Percentiles rank a stretch among this genome's conserved stretches.
phyloP scores from a whole-genome alignment of 2,888 invertebrate genomes.

The Zygaena filipendulae region DNA sequence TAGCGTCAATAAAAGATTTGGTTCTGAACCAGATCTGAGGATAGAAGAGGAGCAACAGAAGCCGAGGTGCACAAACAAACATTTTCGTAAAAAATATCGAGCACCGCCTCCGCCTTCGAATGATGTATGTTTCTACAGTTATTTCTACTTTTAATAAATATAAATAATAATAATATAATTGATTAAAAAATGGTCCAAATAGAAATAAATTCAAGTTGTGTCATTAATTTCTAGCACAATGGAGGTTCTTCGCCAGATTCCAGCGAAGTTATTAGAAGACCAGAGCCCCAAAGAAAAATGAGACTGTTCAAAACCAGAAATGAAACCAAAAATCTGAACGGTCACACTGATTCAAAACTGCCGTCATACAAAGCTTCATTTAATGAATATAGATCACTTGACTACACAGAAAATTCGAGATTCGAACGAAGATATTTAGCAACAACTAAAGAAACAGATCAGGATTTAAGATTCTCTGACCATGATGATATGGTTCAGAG shows the following conservation, averaged over 20 bases:
- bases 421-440: slow-evolving; percentile 56
- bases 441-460: slow-evolving; percentile 54
- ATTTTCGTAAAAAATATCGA: slow-evolving; percentile 81
- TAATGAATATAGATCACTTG: slow-evolving; percentile 49
- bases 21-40: slow-evolving; percentile 79
- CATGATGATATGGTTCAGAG: slow-evolving; percentile 52
- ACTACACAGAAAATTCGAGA: slow-evolving; percentile 35
- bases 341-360: slow-evolving; percentile 36
- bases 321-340: slow-evolving; percentile 71
- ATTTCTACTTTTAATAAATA: not conserved
- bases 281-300: slow-evolving; percentile 65
- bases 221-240: slow-evolving; percentile 31
- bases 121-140: slow-evolving; percentile 53
- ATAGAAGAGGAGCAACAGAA: slow-evolving; percentile 50
- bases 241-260: slow-evolving; percentile 72
- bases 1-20: slow-evolving; percentile 68
- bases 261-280: slow-evolving; percentile 59
- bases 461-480: slow-evolving; percentile 51
- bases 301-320: slow-evolving; percentile 80
- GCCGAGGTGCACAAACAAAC: slow-evolving; percentile 44
- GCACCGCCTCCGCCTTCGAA: slow-evolving; percentile 73
- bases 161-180: not conserved
- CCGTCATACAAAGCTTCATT: slow-evolving; percentile 35
- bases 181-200: not conserved
- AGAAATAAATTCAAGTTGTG: not conserved